phyloP scores from a whole-genome alignment of 2,113 vertebrate species.

The Mesocricetus auratus region DNA sequence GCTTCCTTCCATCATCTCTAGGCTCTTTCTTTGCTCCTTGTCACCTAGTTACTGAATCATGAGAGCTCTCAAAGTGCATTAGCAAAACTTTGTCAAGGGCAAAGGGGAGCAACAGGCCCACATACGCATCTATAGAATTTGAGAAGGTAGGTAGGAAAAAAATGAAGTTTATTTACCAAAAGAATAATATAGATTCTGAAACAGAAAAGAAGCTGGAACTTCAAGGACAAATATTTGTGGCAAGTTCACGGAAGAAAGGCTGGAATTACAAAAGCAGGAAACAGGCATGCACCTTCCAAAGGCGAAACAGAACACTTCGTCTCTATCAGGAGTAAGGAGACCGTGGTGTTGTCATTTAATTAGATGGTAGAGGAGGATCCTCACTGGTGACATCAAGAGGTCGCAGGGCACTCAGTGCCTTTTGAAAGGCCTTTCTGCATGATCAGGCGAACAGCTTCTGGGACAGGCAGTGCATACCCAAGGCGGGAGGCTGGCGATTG shows the following conservation, averaged over 20 bases:
- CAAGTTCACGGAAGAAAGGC: slow-evolving; percentile 42
- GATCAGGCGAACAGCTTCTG: slow-evolving; percentile 20
- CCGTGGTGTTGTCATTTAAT: slow-evolving; percentile 61
- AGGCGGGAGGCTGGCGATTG: background rate
- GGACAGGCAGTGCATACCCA: slow-evolving; percentile 19
- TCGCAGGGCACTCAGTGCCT: slow-evolving; percentile 1
- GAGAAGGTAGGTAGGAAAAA: background rate
- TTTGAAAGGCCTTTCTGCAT: slow-evolving; percentile 37
- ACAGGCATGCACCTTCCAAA: slow-evolving; percentile 62
- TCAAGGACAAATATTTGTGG: slow-evolving; percentile 55
- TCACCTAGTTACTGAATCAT: background rate
- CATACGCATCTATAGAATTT: background rate
- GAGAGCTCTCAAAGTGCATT: background rate
- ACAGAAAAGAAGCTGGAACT: slow-evolving; percentile 35
- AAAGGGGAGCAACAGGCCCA: background rate
- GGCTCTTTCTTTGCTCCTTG: background rate
- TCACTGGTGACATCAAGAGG: slow-evolving; percentile 36
- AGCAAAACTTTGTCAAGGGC: slow-evolving; percentile 43
- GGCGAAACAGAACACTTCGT: background rate
- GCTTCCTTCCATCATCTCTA: slow-evolving; percentile 25
- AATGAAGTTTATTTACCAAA: background rate
- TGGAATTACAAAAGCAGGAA: slow-evolving; percentile 69
- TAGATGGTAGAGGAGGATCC: slow-evolving; percentile 41
- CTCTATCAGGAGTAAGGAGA: background rate
- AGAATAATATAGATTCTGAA: background rate